These are phyloP conservation scores for Diarsia mendica DNA, from an alignment of 2,888 invertebrate species.

Conservation along the genomic window DNA sequence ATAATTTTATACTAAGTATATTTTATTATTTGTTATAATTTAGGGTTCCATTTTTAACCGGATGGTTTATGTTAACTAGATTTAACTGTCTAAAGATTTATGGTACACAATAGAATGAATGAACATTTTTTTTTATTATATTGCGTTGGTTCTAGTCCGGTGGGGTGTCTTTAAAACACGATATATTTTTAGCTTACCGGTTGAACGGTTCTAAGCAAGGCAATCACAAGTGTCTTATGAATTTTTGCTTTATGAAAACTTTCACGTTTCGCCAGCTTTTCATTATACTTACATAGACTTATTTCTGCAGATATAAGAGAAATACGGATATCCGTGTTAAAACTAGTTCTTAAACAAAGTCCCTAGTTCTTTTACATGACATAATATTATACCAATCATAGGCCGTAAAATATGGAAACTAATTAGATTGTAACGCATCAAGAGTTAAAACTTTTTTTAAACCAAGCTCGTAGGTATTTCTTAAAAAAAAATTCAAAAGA, in stretches of 20 bases:
- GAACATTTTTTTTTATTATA: not conserved
- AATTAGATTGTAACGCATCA: conserved; percentile 19
- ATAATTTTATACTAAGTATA: conserved; percentile 38
- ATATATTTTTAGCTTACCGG: not conserved
- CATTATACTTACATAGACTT: not conserved
- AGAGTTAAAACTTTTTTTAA: not conserved
- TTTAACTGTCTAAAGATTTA: not conserved
- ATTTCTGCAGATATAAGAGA: not conserved
- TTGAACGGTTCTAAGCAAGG: not conserved
- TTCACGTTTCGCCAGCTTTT: conserved; percentile 12
- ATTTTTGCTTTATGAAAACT: conserved; percentile 18
- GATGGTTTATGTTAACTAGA: not conserved
- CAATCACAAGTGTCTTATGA: conserved; percentile 10
- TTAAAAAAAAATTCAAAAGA: conserved; percentile 13
- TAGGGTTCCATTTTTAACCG: conserved; percentile 25
- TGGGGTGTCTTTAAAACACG: not conserved
- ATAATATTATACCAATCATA: not conserved
- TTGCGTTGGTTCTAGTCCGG: not conserved
- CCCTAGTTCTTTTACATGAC: not conserved
- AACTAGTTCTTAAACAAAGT: not conserved
- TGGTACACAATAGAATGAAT: not conserved
- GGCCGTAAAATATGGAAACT: not conserved
- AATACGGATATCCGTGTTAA: not conserved
- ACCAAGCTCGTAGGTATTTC: not conserved
- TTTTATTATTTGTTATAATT: conserved; percentile 35